Evolutionary conservation across 2,113 vertebrate genomes (phyloP), one percentile per base, ranked within the genome.

Genomic region (Caretta caretta): DNA sequence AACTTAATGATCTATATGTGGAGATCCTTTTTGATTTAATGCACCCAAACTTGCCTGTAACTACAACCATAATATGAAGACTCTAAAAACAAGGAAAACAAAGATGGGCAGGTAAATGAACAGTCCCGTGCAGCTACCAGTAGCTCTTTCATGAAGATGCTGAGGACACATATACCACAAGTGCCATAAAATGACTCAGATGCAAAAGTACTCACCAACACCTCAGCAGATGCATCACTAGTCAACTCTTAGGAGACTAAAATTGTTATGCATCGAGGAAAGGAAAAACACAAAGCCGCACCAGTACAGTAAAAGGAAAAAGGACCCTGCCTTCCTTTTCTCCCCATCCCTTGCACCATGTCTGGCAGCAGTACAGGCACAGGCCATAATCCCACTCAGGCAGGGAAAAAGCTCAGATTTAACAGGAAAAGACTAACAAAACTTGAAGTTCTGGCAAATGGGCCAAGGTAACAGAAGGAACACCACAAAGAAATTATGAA

Each of bases 181-280:
- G 69, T 42, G 87, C 93, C 69, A 22, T 69, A 86, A 59, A 96
- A 42, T 19, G 54, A 89, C 69, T 91, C 6, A 6, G 88, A 95
- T 8, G 19, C 59, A 92, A 80, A 80, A 91, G 35, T 69, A 94
- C 24, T 85, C 29, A 83, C 5, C 35, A 82, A 56, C 62, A 69
- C 10, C 31, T 11, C 16, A 35, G 31, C 16, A 35, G 7, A 69
- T 69, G 62, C 31, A n/a, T 69, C 62, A 69, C 35, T 69, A 69
- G 16, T 69, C 62, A 69, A 17, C 35, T 19, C 11, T 69, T n/a
- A 69, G 27, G 13, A 69, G 62, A n/a, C 62, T n/a, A n/a, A n/a
- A 69, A n/a, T n/a, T n/a, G 16, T 19, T 69, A 16, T 69, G 62
- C 35, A 35, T 35, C 29, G 35, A 69, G 29, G 31, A n/a, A 69